Evolutionary conservation across 2,113 vertebrate species (phyloP), one percentile per base, ranked within the genome.

Genomic region (Otolemur garnettii): DNA sequence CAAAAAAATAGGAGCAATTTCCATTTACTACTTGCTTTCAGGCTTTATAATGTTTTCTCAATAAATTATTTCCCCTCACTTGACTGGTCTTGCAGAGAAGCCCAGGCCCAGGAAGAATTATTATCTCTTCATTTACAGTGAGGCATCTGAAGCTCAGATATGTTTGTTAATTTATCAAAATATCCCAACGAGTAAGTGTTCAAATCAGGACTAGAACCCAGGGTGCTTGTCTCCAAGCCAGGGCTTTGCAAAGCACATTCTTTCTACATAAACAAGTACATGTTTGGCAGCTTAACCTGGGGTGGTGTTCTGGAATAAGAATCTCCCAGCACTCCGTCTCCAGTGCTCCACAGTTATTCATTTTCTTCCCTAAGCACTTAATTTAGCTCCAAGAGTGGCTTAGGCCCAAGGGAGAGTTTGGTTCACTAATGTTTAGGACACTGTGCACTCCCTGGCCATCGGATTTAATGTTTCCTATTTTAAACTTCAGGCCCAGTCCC

Each of bases 381-480:
- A 92, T 97, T 89, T 91, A 92, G 81, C 86, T 95, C 33, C 22
- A 22, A 69, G 74, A 84, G 74, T 72, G 22, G 13, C 68, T 90
- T 42, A 22, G 59, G 71, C 82, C 91, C 45, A 1, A 91, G 96
- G 89, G 94, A 97, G 81, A 77, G 9, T 42, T 75, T 91, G 82
- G 24, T 68, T 79, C 53, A 55, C 62, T 78, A 60, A 69, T 42
- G 45, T 87, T 94, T 86, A 95, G 94, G 87, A 83, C 81, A 88
- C 4, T 53, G 45, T 66, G 60, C 50, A 79, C 87, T 94, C 62
- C 87, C 89, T 87, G 87, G 50, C 7, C 42, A 55, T 42, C 96
- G 90, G 69, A 60, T 96, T 95, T 96, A 95, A 93, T 90, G 72
- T 87, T 96, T 92, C 78, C 45, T 88, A 33, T 69, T 97, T 97